A percentile compares a stretch with the other conserved stretches of the same genome.
Conservation (phyloP, 2,113 vertebrate genomes). For the Ceyx melanurus region DNA sequence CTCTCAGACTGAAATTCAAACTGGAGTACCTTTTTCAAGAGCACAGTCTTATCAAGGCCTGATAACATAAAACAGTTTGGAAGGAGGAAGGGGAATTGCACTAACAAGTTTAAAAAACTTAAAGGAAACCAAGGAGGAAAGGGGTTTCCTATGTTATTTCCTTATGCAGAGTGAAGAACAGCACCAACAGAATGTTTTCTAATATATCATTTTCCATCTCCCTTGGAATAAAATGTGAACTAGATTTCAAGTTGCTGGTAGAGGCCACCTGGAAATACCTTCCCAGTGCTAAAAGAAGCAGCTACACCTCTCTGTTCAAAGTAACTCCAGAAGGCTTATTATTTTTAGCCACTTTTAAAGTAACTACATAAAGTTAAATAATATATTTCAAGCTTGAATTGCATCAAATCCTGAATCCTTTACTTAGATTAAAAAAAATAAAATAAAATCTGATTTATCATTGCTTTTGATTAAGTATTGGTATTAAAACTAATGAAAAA, state of each 20-base stretch:
- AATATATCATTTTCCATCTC: constrained; percentile 19
- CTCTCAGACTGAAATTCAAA: constrained; percentile 18
- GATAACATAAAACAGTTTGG: constrained; percentile 52
- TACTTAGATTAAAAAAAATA: background rate
- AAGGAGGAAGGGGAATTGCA: constrained; percentile 47
- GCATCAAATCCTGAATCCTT: background rate
- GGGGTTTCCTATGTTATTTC: constrained; percentile 61
- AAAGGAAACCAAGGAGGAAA: constrained; percentile 31
- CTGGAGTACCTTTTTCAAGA: background rate
- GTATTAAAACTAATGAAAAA: background rate
- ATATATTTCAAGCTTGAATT: background rate
- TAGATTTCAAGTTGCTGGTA: background rate
- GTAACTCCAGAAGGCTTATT: background rate
- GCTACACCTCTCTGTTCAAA: background rate
- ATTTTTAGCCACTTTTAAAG: background rate
- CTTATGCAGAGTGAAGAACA: constrained; percentile 12
- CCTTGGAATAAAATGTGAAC: constrained; percentile 24
- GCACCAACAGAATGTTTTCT: constrained; percentile 19
- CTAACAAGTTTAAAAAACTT: constrained; percentile 45
- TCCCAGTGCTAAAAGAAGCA: background rate
- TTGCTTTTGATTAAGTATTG: background rate
- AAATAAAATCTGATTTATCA: background rate
- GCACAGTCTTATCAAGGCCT: background rate
- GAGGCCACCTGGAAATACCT: background rate
- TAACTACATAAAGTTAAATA: background rate